A percentile compares a stretch with the other conserved stretches of the same genome.
These are phyloP conservation scores for Trinectes maculatus DNA, from an alignment of 2,113 vertebrate species.

Conservation along the genomic window DNA sequence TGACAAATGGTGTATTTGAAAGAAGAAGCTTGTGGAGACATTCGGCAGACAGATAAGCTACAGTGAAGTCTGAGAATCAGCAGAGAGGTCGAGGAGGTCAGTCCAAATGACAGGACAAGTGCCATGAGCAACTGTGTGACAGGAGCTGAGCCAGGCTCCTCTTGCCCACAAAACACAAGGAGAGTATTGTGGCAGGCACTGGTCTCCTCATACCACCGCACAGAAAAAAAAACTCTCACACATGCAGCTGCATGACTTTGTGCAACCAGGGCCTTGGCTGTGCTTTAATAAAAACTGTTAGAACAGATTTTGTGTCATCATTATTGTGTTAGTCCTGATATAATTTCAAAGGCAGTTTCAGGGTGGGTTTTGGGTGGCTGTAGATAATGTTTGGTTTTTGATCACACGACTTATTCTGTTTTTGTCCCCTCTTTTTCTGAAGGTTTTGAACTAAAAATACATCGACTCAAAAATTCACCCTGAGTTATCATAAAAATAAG, in stretches of 20 bases:
- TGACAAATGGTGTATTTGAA: not conserved
- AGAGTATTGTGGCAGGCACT: conserved; percentile 66
- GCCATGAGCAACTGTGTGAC: conserved; percentile 78
- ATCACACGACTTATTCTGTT: conserved; percentile 21
- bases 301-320: conserved; percentile 28
- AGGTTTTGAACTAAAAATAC: conserved; percentile 33
- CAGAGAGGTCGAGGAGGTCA: conserved; percentile 71
- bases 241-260: conserved; percentile 67
- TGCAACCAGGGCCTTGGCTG: conserved; percentile 32
- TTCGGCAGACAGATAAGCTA: conserved; percentile 51
- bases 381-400: conserved; percentile 37
- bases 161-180: conserved; percentile 71
- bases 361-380: conserved; percentile 10
- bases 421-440: conserved; percentile 15
- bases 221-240: conserved; percentile 36
- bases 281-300: conserved; percentile 49
- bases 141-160: conserved; percentile 72
- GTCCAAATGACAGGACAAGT: conserved; percentile 76
- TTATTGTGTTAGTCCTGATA: conserved; percentile 22
- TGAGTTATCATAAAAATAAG: conserved; percentile 24
- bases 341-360: conserved; percentile 14
- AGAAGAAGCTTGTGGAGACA: conserved; percentile 14
- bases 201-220: conserved; percentile 65
- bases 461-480: too few relatives aligned
- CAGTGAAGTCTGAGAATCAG: conserved; percentile 47